These are phyloP conservation scores for Acrossocheilus fasciatus DNA, from an alignment of 2,797 vertebrate species.

Conservation along the genomic window DNA sequence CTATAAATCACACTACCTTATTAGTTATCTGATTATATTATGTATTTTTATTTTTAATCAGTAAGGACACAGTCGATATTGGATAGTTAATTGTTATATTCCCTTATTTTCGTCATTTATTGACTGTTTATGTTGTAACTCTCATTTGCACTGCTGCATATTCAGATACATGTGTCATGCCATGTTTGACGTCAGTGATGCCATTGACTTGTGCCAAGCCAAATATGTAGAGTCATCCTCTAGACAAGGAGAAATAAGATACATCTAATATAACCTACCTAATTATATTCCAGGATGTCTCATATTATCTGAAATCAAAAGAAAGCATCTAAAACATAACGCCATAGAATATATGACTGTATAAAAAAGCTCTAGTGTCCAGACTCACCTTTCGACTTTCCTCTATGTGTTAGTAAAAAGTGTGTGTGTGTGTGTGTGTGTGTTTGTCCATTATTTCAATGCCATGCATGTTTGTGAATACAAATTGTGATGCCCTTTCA, in stretches of 20 bases:
- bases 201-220: neutral
- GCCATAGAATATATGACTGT: neutral
- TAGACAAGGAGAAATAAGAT: conserved; percentile 16
- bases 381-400: neutral
- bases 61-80: neutral
- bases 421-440: neutral
- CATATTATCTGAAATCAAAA: neutral
- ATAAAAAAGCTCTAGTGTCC: neutral
- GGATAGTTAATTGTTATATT: neutral
- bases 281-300: neutral
- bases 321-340: neutral
- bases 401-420: neutral
- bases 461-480: conserved; percentile 30
- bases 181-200: neutral
- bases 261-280: neutral
- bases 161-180: neutral
- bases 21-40: neutral
- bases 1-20: neutral
- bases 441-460: conserved; percentile 27
- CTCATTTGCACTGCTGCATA: neutral
- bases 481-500: conserved; percentile 33
- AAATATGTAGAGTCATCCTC: conserved; percentile 7
- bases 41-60: neutral
- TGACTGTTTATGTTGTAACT: neutral
- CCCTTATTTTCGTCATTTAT: neutral